Evolutionary conservation across 2,888 invertebrate genomes (phyloP).

Genomic region (Pollenia griseotomentosa): DNA sequence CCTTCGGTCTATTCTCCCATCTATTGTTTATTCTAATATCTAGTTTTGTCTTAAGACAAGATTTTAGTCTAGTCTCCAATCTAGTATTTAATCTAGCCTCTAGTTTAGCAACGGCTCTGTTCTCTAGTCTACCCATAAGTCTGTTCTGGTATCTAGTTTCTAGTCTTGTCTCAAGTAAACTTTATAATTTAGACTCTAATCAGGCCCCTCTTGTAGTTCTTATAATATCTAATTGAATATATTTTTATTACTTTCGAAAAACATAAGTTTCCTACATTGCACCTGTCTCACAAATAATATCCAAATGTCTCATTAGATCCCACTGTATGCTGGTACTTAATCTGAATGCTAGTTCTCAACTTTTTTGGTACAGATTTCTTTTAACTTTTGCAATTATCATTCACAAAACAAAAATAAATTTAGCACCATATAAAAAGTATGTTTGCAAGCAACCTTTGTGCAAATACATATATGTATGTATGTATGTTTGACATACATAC

Average conservation of each 20-base stretch:
- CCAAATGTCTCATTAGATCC: not conserved
- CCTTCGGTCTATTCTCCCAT: no score
- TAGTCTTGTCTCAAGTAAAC: no score
- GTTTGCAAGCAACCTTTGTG: not conserved
- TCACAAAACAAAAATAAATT: not conserved
- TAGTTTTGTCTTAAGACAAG: no score
- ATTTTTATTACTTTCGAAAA: not conserved
- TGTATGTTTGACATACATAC: not conserved
- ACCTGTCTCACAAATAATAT: not conserved
- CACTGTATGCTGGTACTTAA: not conserved
- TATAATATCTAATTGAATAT: no score
- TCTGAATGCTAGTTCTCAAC: slow-evolving; percentile 4
- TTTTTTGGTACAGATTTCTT: slow-evolving; percentile 21
- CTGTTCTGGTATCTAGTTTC: no score
- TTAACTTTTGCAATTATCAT: slow-evolving; percentile 42
- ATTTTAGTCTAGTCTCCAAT: no score
- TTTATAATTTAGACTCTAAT: no score
- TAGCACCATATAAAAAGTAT: not conserved
- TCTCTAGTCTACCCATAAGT: no score
- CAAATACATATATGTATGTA: not conserved
- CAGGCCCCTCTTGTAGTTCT: no score
- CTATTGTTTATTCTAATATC: no score
- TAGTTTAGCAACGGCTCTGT: no score
- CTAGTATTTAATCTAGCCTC: no score
- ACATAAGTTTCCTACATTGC: not conserved